phyloP scores from a whole-genome alignment of 2,113 vertebrate species.

The Dolichallabes microphthalmus region DNA sequence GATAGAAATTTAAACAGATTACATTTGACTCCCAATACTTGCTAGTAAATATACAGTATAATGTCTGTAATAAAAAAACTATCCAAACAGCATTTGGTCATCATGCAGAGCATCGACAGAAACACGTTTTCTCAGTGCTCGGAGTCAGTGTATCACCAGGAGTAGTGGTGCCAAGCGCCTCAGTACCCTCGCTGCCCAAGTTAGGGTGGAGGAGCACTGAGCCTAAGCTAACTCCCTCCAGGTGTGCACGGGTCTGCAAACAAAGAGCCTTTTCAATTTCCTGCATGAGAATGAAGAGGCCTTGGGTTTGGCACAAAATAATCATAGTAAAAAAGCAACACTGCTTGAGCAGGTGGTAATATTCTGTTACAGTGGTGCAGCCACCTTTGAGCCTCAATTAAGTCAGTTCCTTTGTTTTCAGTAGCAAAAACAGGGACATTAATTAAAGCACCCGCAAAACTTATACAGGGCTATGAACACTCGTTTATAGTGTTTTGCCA shows the following conservation, averaged over 20 bases:
- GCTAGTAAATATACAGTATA: neutral
- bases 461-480: neutral
- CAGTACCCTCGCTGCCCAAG: slow-evolving; percentile 33
- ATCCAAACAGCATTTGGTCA: too few species aligned
- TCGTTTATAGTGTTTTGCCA: neutral
- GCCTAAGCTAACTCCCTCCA: slow-evolving; percentile 77
- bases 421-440: slow-evolving; percentile 19
- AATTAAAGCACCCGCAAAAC: slow-evolving; percentile 32
- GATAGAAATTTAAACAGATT: neutral
- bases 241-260: slow-evolving; percentile 79
- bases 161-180: slow-evolving; percentile 19
- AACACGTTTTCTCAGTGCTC: neutral
- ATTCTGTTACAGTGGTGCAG: slow-evolving; percentile 76
- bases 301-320: slow-evolving; percentile 77
- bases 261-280: slow-evolving; percentile 89
- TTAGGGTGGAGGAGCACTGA: slow-evolving; percentile 50
- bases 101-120: neutral
- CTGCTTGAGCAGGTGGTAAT: slow-evolving; percentile 74
- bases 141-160: neutral
- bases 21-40: neutral
- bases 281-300: slow-evolving; percentile 76
- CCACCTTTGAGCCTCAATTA: slow-evolving; percentile 60
- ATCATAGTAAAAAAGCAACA: slow-evolving; percentile 56
- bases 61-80: neutral
- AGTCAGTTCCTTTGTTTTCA: neutral